Evolutionary conservation across 2,797 vertebrate genomes (phyloP), one percentile per base, ranked within the genome.

Genomic region (Oreochromis mossambicus): DNA sequence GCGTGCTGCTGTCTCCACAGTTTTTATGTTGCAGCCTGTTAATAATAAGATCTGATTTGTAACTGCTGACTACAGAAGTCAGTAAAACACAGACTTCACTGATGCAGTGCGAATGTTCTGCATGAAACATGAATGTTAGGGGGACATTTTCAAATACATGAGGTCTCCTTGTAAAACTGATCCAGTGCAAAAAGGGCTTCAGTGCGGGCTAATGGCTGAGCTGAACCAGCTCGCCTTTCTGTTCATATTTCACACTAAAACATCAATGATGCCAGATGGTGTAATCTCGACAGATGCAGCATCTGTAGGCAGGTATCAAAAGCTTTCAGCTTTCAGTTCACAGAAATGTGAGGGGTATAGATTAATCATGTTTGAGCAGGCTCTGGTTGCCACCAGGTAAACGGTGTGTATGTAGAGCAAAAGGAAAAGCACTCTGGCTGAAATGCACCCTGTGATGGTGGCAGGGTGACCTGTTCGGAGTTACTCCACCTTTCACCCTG

Each of bases 401-500:
- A 41, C 34, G 3, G 61, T 21, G 19, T 4, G 1, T 38, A 46
- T 26, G 66, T 26, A 17, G 15, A 70, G 38, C 38, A 17, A 11
- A 46, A 10, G 63, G 38, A 26, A 38, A 38, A 46, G 21, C 21
- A 41, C 0, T 68, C 8, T 68, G 21, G 14, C 38, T 46, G 8
- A 70, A 46, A 10, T 70, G 13, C 38, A 46, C 34, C 34, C 19
- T 66, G 34, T 41, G 61, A 41, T 66, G 11, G 19, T 66, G 34
- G 61, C 61, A 38, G 19, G 58, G n/a, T 15, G 38, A 43, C 38
- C 21, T 26, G 66, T 46, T 17, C 4, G 1, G 13, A 0, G 0
- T 43, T 70, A 70, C n/a, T 15, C 21, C 4, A 13, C 63, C 38
- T 46, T 70, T 70, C 66, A 3, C 6, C 66, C 13, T 24, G 10